Percentiles rank a stretch among this genome's conserved stretches.
Conservation (phyloP, 1,140 invertebrate genomes). For the Arctopsyche grandis region DNA sequence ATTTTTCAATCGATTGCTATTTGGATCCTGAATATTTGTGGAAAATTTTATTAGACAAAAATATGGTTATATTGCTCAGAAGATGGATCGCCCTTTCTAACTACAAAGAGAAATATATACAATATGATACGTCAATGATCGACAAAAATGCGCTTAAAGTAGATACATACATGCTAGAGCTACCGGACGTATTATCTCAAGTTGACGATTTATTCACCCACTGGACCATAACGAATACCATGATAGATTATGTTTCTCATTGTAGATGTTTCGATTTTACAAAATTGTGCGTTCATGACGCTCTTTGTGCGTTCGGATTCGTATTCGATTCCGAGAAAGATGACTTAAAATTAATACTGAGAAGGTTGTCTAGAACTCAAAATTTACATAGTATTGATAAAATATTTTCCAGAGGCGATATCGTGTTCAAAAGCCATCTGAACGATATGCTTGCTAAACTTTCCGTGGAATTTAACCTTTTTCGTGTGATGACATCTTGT, state of each 20-base stretch:
- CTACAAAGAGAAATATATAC: slow-evolving; percentile 44
- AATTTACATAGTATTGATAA: slow-evolving; percentile 66
- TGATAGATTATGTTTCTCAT: slow-evolving; percentile 66
- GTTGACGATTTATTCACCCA: slow-evolving; percentile 65
- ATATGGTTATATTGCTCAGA: slow-evolving; percentile 65
- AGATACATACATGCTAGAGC: slow-evolving; percentile 34
- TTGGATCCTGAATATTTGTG: slow-evolving; percentile 64
- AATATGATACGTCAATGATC: slow-evolving; percentile 28
- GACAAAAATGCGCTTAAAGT: slow-evolving; percentile 40
- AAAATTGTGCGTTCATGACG: slow-evolving; percentile 68
- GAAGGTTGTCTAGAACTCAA: slow-evolving; percentile 65
- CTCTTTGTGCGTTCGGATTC: slow-evolving; percentile 67
- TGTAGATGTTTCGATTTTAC: slow-evolving; percentile 65
- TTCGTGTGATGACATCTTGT: slow-evolving; percentile 64
- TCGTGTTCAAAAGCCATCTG: slow-evolving; percentile 67
- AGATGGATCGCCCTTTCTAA: slow-evolving; percentile 65
- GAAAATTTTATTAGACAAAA: slow-evolving; percentile 64
- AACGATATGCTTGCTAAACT: slow-evolving; percentile 66
- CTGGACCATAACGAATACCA: slow-evolving; percentile 68
- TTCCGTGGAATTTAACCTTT: slow-evolving; percentile 67
- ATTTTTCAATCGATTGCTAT: slow-evolving; percentile 65
- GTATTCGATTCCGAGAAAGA: slow-evolving; percentile 65
- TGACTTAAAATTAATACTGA: slow-evolving; percentile 66
- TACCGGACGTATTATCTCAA: slow-evolving; percentile 58
- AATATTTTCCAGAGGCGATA: slow-evolving; percentile 66